Percentiles rank a stretch among this genome's conserved stretches.
phyloP scores from a whole-genome alignment of 2,888 invertebrate species.

The Pristionchus japonicus region DNA sequence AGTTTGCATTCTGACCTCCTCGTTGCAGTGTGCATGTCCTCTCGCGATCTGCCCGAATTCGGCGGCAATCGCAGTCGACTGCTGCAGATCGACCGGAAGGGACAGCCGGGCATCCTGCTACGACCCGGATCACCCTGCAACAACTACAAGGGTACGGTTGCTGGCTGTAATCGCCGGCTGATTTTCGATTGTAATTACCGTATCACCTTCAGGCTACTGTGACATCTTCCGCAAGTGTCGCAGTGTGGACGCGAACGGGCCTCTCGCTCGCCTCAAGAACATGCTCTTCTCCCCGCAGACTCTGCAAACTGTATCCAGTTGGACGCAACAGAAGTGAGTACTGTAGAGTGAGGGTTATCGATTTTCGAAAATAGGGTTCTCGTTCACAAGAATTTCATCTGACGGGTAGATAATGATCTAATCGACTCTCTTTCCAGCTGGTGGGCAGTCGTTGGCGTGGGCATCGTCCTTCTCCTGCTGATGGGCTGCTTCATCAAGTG shows the following conservation, averaged over 20 bases:
- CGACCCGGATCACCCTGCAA: constrained; percentile 97
- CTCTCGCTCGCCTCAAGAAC: constrained; percentile 94
- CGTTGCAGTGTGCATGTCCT: constrained; percentile 68
- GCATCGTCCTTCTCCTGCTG: constrained; percentile 90
- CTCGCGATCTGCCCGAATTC: constrained; percentile 71
- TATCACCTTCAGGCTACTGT: constrained; percentile 86
- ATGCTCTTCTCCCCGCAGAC: constrained; percentile 92
- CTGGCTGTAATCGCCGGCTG: not conserved
- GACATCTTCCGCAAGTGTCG: constrained; percentile 99
- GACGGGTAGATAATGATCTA: not conserved
- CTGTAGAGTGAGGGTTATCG: too few relatives aligned
- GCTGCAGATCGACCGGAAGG: constrained; percentile 65
- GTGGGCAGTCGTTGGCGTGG: constrained; percentile 94
- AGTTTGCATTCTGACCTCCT: too few relatives aligned
- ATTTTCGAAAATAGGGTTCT: too few relatives aligned
- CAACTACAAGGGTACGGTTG: constrained; percentile 83
- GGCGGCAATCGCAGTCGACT: constrained; percentile 61
- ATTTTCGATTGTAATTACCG: not conserved
- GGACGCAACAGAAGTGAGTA: constrained; percentile 48
- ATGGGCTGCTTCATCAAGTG: constrained; percentile 99
- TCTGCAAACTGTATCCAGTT: constrained; percentile 82
- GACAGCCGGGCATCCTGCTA: constrained; percentile 77
- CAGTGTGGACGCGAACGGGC: constrained; percentile 98
- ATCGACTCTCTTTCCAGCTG: constrained; percentile 78
- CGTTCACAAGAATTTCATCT: too few relatives aligned